Base-by-base conservation (phyloP, 2,113 vertebrate species). In the Gavialis gangeticus region DNA sequence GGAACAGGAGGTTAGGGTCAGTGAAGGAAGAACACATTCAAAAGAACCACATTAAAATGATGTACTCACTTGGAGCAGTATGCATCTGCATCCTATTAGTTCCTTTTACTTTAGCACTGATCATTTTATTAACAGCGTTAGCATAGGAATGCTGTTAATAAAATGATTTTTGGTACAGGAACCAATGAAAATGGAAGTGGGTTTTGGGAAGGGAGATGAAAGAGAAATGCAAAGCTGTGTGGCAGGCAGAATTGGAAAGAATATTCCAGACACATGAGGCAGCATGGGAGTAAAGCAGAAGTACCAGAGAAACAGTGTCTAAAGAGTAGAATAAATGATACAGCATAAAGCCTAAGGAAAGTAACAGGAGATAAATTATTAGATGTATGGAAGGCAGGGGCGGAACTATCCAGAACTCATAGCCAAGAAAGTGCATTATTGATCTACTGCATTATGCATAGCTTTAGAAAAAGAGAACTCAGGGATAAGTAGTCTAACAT, bases 291-390 rank as follows among this genome's bases (percentile, higher is more conserved):
- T 54, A 67, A 9, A 84, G 30, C 2, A n/a, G 11, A 93, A 89
- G 12, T 21, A 77, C 77, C 54, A 90, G 80, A 8, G 21, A 55
- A 79, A 77, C 58, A 46, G 55, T 0, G 0, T 25, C 21, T 71
- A 16, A 88, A 69, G 5, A 17, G 12, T 3, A 55, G 77, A 87
- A 90, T 92, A 93, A 76, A 79, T 89, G 73, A 79, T 30, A 88
- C 19, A 89, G 46, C 58, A 78, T 58, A 77, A 82, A 16, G 67
- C 85, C 86, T 90, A 76, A 92, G 79, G 81, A 18, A 0, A 96
- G 93, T 84, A 94, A 94, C 79, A 89, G 91, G 93, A 94, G 90
- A 95, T 94, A 95, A 87, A 89, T 96, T 87, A 95, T 93, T 86
- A 93, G 90, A 92, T 85, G 87, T 1, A 87, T 62, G 88, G 71